Evolutionary conservation across 2,797 vertebrate species (phyloP), one percentile per base, ranked within the genome.

Genomic region (Siniperca undulata): DNA sequence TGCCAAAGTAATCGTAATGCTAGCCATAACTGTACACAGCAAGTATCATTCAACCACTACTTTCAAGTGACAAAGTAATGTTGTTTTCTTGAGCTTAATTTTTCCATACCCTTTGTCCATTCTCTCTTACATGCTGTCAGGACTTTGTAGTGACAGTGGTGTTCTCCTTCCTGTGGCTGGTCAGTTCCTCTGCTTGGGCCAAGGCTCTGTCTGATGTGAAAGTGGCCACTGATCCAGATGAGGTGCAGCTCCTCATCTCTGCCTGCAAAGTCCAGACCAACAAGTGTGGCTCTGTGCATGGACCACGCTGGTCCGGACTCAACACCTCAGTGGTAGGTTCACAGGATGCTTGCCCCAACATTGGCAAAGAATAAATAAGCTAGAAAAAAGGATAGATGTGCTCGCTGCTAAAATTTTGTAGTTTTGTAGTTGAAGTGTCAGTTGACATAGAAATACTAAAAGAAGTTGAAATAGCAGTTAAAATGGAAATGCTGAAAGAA

Each of bases 81-180:
- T 6, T 58, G 55, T 36, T 34, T 80, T 69, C 17, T 52, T 72
- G 11, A 0, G 13, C 8, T 80, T 4, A n/a, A 19, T 38, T 27
- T 74, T 65, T n/a, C 36, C 8, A n/a, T 14, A 34, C 6, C 19
- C 13, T 27, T 2, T 65, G 27, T 83, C 7, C 77, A 17, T 27
- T 19, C 9, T 87, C 64, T 78, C 19, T 48, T 20, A 14, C 53
- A 19, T 52, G 83, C 87, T 84, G 77, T 30, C 92, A 99, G 98
- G 98, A 99, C 93, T 99, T 99, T 92, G 94, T 99, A 48, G 96
- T 99, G 94, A 99, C 98, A 0, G 98, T 99, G 83, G 97, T 98
- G 78, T 99, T 99, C 95, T 99, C 98, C 2, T 99, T 99, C 96
- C 92, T 99, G 96, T 99, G 98, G 98, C 93, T 99, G 89, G 98